Percentiles rank a stretch among this genome's conserved stretches.
phyloP scores from a whole-genome alignment of 2,888 invertebrate species.

The Drosophila ustulata region DNA sequence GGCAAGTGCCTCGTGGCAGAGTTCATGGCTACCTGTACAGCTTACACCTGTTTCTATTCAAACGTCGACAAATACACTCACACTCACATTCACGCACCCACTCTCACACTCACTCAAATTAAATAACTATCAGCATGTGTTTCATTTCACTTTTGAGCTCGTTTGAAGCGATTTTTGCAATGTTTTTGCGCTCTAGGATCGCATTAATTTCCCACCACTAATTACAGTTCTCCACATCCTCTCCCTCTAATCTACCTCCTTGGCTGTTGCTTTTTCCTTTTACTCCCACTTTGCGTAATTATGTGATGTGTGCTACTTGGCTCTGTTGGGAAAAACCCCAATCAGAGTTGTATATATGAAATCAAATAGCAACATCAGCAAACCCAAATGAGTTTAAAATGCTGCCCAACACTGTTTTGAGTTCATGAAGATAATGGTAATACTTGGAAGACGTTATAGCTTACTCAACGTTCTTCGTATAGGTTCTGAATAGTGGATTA shows the following conservation, averaged over 20 bases:
- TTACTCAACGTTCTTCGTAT: neutral
- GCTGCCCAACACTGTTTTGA: too few species aligned
- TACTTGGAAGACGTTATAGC: too few species aligned
- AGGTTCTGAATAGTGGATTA: slow-evolving; percentile 2
- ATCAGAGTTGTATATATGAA: slow-evolving; percentile 35
- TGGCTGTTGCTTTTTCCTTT: neutral
- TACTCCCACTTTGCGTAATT: slow-evolving; percentile 62
- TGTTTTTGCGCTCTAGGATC: slow-evolving; percentile 63
- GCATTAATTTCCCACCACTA: slow-evolving; percentile 80
- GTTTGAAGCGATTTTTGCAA: slow-evolving; percentile 43
- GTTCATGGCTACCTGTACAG: slow-evolving; percentile 9
- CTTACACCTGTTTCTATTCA: slow-evolving; percentile 53
- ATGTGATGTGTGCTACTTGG: slow-evolving; percentile 72
- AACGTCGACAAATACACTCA: slow-evolving; percentile 16
- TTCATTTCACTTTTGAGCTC: slow-evolving; percentile 67
- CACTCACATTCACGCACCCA: slow-evolving; percentile 19
- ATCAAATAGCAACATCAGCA: slow-evolving; percentile 46
- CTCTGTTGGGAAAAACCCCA: slow-evolving; percentile 71
- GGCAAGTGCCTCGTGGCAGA: slow-evolving; percentile 37
- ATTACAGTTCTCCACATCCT: slow-evolving; percentile 62
- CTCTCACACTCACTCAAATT: slow-evolving; percentile 35
- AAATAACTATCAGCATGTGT: slow-evolving; percentile 73
- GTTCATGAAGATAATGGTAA: too few species aligned
- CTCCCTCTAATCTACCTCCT: neutral
- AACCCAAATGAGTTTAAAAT: too few species aligned